These are phyloP conservation scores for Neosilurus hyrtlii DNA, from an alignment of 2,797 vertebrate species.

Conservation along the genomic window DNA sequence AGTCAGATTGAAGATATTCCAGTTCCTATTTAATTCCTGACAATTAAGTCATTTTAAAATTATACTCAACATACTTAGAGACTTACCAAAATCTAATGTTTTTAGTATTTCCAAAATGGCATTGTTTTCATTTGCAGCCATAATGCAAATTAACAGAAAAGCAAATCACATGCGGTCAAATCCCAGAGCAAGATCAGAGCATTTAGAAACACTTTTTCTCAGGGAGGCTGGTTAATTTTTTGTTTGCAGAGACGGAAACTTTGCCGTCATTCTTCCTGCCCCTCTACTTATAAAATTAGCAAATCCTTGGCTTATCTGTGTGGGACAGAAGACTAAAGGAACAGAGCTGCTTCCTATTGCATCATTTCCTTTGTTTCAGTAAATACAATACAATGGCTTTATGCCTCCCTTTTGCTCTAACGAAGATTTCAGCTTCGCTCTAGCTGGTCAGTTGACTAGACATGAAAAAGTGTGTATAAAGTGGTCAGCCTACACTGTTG, in stretches of 20 bases:
- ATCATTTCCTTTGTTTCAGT: slow-evolving; percentile 87
- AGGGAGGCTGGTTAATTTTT: slow-evolving; percentile 60
- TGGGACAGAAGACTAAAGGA: slow-evolving; percentile 83
- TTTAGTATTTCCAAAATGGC: slow-evolving; percentile 75
- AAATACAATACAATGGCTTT: slow-evolving; percentile 71
- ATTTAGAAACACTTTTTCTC: slow-evolving; percentile 54
- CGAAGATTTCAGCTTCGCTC: slow-evolving; percentile 27
- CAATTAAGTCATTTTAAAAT: neutral
- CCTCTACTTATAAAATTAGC: slow-evolving; percentile 88
- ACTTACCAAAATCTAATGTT: slow-evolving; percentile 86
- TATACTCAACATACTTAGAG: slow-evolving; percentile 7
- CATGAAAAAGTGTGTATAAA: neutral
- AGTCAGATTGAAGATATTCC: slow-evolving; percentile 54
- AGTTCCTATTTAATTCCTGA: slow-evolving; percentile 30
- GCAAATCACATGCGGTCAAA: slow-evolving; percentile 48
- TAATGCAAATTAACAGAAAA: slow-evolving; percentile 69
- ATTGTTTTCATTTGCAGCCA: slow-evolving; percentile 80
- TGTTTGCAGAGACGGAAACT: slow-evolving; percentile 86
- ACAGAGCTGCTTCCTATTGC: slow-evolving; percentile 85
- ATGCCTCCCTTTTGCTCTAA: slow-evolving; percentile 48
- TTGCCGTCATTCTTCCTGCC: slow-evolving; percentile 93
- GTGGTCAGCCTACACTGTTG: neutral
- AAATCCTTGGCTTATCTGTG: slow-evolving; percentile 87
- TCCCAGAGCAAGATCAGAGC: slow-evolving; percentile 21
- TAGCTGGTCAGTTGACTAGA: neutral